Evolutionary conservation across 2,797 vertebrate species (phyloP).

Genomic region (Sphaeramia orbicularis): DNA sequence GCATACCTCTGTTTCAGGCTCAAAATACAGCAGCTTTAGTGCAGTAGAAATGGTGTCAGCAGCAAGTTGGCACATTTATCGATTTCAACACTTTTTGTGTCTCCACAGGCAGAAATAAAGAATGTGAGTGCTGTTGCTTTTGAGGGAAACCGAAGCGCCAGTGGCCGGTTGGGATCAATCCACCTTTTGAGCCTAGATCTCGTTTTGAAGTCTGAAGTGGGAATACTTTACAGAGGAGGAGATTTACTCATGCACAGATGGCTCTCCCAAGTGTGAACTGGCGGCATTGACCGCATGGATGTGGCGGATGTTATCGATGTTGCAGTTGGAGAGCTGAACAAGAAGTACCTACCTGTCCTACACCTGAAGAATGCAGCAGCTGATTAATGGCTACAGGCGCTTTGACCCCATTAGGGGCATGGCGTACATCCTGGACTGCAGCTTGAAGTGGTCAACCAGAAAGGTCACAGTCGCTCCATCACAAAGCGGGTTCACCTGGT

Average conservation of each 20-base stretch:
- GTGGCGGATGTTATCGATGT: conserved; percentile 90
- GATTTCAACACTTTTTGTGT: conserved; percentile 44
- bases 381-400: conserved; percentile 95
- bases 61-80: background rate
- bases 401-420: conserved; percentile 96
- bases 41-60: background rate
- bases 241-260: conserved; percentile 91
- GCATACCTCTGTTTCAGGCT: background rate
- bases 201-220: conserved; percentile 97
- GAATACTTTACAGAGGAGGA: conserved; percentile 97
- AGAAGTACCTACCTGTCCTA: conserved; percentile 91
- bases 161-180: conserved; percentile 93
- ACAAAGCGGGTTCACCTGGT: conserved; percentile 92
- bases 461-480: conserved; percentile 90
- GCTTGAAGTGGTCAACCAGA: conserved; percentile 92
- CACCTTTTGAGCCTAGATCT: conserved; percentile 92
- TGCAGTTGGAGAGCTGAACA: conserved; percentile 92
- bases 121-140: conserved; percentile 92
- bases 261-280: conserved; percentile 93
- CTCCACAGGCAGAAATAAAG: conserved; percentile 92
- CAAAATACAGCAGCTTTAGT: background rate
- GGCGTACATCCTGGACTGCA: conserved; percentile 97
- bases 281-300: conserved; percentile 87
- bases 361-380: conserved; percentile 91
- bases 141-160: conserved; percentile 88